A percentile compares a stretch with the other conserved stretches of the same genome.
Evolutionary conservation across 1,140 invertebrate genomes (phyloP).

Genomic region (Nasonia giraulti): DNA sequence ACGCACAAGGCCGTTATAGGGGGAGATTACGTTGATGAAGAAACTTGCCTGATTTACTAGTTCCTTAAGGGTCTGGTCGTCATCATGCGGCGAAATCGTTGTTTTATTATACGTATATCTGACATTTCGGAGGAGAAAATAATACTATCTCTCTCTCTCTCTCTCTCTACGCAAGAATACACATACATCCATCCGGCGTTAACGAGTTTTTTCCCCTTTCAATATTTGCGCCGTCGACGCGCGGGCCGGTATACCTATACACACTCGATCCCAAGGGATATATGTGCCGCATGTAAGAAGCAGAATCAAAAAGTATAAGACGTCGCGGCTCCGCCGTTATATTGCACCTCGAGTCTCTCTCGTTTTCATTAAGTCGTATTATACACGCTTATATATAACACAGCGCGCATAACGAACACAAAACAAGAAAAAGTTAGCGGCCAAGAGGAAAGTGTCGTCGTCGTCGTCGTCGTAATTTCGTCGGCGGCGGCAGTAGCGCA

Average conservation of each 20-base stretch:
- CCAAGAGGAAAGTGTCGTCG: neutral
- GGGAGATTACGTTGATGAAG: neutral
- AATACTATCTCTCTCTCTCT: neutral
- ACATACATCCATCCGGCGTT: neutral
- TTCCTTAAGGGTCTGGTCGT: neutral
- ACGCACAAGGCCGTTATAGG: neutral
- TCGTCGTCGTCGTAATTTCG: constrained; percentile 8
- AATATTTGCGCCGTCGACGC: constrained; percentile 9
- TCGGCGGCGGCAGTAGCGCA: neutral
- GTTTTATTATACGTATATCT: neutral
- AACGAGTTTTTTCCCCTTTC: constrained; percentile 35
- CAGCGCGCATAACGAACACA: neutral
- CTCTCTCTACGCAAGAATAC: neutral
- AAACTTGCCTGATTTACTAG: neutral
- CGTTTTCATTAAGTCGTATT: neutral
- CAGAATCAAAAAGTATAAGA: neutral
- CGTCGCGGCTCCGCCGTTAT: neutral
- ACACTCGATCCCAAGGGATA: neutral
- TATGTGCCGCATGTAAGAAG: neutral
- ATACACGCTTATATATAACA: neutral
- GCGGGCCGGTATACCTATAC: no score
- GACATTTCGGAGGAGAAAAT: neutral
- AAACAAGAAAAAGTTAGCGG: neutral
- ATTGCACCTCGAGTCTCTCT: neutral
- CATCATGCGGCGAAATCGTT: neutral